These are phyloP conservation scores for Mimachlamys varia DNA, from an alignment of 2,888 invertebrate genomes.

Conservation along the genomic window DNA sequence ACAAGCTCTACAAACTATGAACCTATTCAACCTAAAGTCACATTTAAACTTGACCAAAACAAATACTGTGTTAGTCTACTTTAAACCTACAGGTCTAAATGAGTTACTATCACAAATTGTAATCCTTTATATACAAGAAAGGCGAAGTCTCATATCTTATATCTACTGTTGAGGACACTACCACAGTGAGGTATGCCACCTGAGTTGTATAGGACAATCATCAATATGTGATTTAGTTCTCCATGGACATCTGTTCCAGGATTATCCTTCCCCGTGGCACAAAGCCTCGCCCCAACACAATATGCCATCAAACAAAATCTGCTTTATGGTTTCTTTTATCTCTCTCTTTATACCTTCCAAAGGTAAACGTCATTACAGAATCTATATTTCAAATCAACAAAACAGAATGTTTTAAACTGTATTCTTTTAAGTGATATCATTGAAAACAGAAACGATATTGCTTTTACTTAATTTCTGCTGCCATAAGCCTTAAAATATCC, in stretches of 20 bases:
- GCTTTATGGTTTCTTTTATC: not conserved
- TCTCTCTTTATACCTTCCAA: not conserved
- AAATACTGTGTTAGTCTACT: no score
- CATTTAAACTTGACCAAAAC: no score
- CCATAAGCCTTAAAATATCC: no score
- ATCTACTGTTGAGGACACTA: not conserved
- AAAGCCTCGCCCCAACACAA: not conserved
- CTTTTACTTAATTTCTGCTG: no score
- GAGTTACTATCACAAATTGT: not conserved
- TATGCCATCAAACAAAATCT: not conserved
- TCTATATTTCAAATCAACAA: not conserved
- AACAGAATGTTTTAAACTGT: no score
- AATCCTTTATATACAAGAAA: not conserved
- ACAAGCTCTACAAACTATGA: not conserved
- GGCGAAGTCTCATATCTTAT: not conserved
- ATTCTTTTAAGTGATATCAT: no score
- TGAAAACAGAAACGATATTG: no score
- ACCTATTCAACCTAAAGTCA: no score
- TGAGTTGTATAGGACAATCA: not conserved
- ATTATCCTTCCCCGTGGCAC: not conserved
- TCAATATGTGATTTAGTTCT: not conserved
- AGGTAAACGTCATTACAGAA: not conserved
- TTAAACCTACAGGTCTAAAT: no score
- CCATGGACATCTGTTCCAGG: not conserved
- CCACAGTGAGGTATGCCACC: not conserved